Conservation (phyloP, 2,888 invertebrate species). For the Tridacna gigas region DNA sequence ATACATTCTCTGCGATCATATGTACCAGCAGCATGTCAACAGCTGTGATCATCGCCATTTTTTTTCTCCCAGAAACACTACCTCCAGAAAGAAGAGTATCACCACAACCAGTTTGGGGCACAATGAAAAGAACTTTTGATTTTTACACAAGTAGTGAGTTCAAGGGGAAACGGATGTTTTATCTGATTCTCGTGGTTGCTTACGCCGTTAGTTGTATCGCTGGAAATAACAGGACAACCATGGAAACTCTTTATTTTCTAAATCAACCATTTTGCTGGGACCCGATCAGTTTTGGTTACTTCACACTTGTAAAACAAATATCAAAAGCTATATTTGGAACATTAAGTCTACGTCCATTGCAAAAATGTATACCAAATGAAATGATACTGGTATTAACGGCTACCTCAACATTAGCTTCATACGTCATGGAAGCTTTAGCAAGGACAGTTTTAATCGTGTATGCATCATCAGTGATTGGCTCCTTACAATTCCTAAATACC, state of each 20-base stretch:
- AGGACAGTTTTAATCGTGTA: slow-evolving; percentile 36
- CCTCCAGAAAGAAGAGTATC: slow-evolving; percentile 10
- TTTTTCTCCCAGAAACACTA: slow-evolving; percentile 51
- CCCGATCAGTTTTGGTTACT: slow-evolving; percentile 40
- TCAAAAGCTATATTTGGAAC: slow-evolving; percentile 36
- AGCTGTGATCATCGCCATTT: slow-evolving; percentile 26
- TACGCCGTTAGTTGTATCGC: slow-evolving; percentile 33
- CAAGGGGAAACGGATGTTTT: slow-evolving; percentile 42
- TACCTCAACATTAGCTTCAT: slow-evolving; percentile 27
- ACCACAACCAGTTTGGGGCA: slow-evolving; percentile 4
- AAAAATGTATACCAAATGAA: slow-evolving; percentile 40
- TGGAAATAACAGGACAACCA: slow-evolving; percentile 18
- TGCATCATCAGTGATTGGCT: slow-evolving; percentile 31
- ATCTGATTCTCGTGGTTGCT: slow-evolving; percentile 39
- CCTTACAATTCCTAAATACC: slow-evolving; percentile 41
- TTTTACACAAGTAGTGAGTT: slow-evolving; percentile 50
- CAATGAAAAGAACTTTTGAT: slow-evolving; percentile 30
- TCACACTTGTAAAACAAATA: slow-evolving; percentile 20
- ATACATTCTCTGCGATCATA: slow-evolving; percentile 32
- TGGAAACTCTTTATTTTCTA: slow-evolving; percentile 55
- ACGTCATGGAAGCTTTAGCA: slow-evolving; percentile 47
- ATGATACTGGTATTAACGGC: slow-evolving; percentile 39
- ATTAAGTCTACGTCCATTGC: slow-evolving; percentile 27
- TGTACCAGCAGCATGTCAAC: slow-evolving; percentile 15
- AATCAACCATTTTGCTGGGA: slow-evolving; percentile 58